Conservation (phyloP, 1,140 invertebrate species). For the Drosophila sechellia region DNA sequence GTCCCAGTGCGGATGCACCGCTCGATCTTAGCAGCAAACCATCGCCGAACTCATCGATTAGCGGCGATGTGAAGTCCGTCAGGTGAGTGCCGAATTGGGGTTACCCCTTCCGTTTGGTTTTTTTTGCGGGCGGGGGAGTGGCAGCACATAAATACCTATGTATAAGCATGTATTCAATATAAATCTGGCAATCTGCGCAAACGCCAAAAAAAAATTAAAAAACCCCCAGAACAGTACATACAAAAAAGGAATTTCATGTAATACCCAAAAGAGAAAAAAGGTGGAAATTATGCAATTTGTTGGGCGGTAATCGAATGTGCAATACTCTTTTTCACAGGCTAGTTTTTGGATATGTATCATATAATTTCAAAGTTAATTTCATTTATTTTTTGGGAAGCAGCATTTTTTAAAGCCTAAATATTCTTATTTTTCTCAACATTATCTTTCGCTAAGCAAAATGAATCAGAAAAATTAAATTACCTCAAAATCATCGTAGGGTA, state of each 20-base stretch:
- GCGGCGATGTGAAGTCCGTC: constrained; percentile 76
- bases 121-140: not conserved
- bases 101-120: not conserved
- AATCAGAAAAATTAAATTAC: not conserved
- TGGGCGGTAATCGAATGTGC: not conserved
- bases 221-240: constrained; percentile 52
- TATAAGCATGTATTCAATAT: constrained; percentile 43
- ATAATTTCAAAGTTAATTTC: no score
- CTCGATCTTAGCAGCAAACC: constrained; percentile 92
- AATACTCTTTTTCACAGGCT: constrained; percentile 9
- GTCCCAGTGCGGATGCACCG: constrained; percentile 87
- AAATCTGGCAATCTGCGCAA: constrained; percentile 57
- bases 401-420: no score
- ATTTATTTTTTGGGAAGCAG: no score
- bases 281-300: constrained; percentile 27
- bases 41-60: constrained; percentile 83
- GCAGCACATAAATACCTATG: constrained; percentile 31
- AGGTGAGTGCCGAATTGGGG: constrained; percentile 60
- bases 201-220: constrained; percentile 60
- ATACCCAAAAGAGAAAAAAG: constrained; percentile 37
- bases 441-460: not conserved
- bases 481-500: constrained; percentile 13
- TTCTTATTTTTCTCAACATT: no score
- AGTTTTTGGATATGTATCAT: no score
- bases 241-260: constrained; percentile 42